phyloP scores from a whole-genome alignment of 2,113 vertebrate genomes.

The Saguinus imperator region DNA sequence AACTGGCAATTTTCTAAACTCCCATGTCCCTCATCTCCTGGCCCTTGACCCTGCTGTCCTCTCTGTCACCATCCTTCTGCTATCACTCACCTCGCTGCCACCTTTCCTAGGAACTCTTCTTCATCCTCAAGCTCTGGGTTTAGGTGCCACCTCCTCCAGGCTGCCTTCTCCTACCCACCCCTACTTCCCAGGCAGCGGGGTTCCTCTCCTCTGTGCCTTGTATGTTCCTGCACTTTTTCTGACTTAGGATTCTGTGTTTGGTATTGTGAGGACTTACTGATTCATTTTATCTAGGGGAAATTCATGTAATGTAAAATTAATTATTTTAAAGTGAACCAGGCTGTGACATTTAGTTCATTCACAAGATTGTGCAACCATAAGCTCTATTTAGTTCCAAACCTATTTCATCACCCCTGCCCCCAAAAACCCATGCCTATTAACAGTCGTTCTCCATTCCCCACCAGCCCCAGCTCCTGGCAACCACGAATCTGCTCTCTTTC shows the following conservation, averaged over 20 bases:
- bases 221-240: not conserved
- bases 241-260: not conserved
- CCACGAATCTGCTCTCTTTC: not conserved
- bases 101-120: not conserved
- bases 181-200: too few relatives aligned
- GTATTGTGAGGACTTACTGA: not conserved
- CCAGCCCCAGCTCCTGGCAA: not conserved
- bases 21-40: not conserved
- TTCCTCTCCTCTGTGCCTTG: not conserved
- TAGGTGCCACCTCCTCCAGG: not conserved
- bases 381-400: not conserved
- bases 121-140: not conserved
- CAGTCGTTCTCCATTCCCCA: not conserved
- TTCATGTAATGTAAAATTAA: not conserved
- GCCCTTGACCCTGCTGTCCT: not conserved
- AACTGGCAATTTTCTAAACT: not conserved
- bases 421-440: not conserved
- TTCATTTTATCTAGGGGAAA: not conserved
- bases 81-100: accelerated
- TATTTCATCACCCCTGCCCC: not conserved
- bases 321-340: not conserved
- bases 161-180: too few relatives aligned
- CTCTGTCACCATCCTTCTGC: not conserved
- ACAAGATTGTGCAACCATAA: not conserved
- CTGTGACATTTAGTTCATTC: not conserved